Evolutionary conservation across 2,797 vertebrate genomes (phyloP).

Genomic region (Platyrinchus mystaceus): DNA sequence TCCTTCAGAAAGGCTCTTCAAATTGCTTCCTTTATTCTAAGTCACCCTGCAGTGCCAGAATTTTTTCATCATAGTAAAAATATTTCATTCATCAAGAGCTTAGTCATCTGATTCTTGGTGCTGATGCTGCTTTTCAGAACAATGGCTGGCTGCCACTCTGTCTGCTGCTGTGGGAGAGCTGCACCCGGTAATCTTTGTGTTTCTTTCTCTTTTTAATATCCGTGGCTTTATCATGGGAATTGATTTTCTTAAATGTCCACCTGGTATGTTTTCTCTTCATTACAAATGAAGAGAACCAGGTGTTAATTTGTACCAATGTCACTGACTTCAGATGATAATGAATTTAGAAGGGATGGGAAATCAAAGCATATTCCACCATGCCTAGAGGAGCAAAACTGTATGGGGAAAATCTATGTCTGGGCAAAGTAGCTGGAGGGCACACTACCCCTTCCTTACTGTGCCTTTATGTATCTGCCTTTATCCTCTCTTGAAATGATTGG

Average conservation of each 20-base stretch:
- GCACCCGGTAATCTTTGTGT: neutral
- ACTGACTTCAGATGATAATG: slow-evolving; percentile 19
- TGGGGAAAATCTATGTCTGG: neutral
- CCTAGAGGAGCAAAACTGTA: neutral
- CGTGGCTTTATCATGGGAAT: slow-evolving; percentile 57
- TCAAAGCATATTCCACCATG: neutral
- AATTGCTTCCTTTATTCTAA: slow-evolving; percentile 46
- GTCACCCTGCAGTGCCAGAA: slow-evolving; percentile 42
- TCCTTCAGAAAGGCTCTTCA: slow-evolving; percentile 54
- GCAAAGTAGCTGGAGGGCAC: neutral
- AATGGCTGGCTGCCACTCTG: slow-evolving; percentile 67
- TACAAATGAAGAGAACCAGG: neutral
- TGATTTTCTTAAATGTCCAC: slow-evolving; percentile 55
- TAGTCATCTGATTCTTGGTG: slow-evolving; percentile 70
- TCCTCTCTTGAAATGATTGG: neutral
- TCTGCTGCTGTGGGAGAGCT: slow-evolving; percentile 41
- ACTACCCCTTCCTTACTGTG: neutral
- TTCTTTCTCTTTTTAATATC: slow-evolving; percentile 65
- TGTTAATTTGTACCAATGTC: slow-evolving; percentile 38
- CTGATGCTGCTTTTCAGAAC: slow-evolving; percentile 59
- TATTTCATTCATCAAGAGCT: slow-evolving; percentile 70
- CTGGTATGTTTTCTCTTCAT: slow-evolving; percentile 34
- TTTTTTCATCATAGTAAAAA: slow-evolving; percentile 67
- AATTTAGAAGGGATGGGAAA: slow-evolving; percentile 14
- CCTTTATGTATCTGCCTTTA: slow-evolving; percentile 12